phyloP scores from a whole-genome alignment of 2,888 invertebrate species.

The Melieria crassipennis region DNA sequence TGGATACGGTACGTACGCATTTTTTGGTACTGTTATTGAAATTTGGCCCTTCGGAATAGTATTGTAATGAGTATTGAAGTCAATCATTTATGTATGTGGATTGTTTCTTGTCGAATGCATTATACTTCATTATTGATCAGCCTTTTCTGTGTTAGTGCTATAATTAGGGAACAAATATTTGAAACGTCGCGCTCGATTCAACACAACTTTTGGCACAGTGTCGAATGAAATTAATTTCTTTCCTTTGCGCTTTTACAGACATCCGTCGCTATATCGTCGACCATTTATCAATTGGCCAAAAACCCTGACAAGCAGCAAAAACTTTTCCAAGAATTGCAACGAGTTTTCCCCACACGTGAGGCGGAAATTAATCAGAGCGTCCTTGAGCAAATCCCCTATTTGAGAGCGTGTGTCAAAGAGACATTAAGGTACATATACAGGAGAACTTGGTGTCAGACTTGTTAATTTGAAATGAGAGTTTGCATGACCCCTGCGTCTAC shows the following conservation, averaged over 20 bases:
- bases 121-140: too few species aligned
- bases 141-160: too few species aligned
- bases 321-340: conserved; percentile 72
- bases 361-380: conserved; percentile 70
- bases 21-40: background rate
- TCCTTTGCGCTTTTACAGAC: conserved; percentile 67
- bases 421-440: conserved; percentile 71
- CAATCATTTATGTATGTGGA: too few species aligned
- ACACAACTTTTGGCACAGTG: too few species aligned
- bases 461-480: background rate
- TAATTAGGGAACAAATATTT: too few species aligned
- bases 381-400: conserved; percentile 75
- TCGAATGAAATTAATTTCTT: background rate
- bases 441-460: background rate
- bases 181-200: background rate
- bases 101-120: too few species aligned
- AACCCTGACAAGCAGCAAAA: conserved; percentile 75
- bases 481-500: background rate
- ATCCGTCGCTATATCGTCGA: conserved; percentile 79
- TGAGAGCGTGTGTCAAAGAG: conserved; percentile 82
- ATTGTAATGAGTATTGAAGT: too few species aligned
- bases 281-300: conserved; percentile 78
- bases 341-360: conserved; percentile 69
- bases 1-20: conserved; percentile 73
- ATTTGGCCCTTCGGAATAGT: too few species aligned